Conservation (phyloP, 2,888 invertebrate species). For the Cephonodes hylas region DNA sequence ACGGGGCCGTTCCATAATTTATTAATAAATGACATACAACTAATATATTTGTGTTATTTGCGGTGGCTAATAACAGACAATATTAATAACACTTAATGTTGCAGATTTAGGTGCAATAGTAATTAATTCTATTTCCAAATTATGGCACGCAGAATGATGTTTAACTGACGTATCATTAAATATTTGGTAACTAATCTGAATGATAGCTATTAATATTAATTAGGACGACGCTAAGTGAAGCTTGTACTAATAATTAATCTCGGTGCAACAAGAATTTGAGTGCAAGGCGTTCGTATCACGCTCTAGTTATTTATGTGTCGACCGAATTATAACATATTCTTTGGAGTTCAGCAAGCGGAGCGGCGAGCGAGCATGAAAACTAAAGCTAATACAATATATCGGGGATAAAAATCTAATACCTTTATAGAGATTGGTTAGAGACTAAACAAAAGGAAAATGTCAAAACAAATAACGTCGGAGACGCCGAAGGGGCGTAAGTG, state of each 20-base stretch:
- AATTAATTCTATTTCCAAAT: constrained; percentile 25
- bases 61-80: background rate
- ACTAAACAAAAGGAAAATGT: constrained; percentile 12
- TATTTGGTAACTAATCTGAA: constrained; percentile 5
- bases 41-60: background rate
- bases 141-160: constrained; percentile 11
- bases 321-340: constrained; percentile 4
- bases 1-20: constrained; percentile 32
- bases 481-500: constrained; percentile 3
- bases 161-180: constrained; percentile 3
- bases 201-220: constrained; percentile 6
- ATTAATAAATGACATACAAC: constrained; percentile 30
- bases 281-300: constrained; percentile 43
- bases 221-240: constrained; percentile 28
- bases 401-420: constrained; percentile 7
- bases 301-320: constrained; percentile 35
- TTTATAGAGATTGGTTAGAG: constrained; percentile 17
- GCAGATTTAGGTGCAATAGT: constrained; percentile 16
- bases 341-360: background rate
- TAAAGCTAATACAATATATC: background rate
- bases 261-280: constrained; percentile 41
- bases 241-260: constrained; percentile 50
- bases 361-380: background rate
- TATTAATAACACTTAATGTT: constrained; percentile 6
- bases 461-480: constrained; percentile 12